Base-by-base conservation (phyloP, 2,113 vertebrate genomes). In the Verasper variegatus region DNA sequence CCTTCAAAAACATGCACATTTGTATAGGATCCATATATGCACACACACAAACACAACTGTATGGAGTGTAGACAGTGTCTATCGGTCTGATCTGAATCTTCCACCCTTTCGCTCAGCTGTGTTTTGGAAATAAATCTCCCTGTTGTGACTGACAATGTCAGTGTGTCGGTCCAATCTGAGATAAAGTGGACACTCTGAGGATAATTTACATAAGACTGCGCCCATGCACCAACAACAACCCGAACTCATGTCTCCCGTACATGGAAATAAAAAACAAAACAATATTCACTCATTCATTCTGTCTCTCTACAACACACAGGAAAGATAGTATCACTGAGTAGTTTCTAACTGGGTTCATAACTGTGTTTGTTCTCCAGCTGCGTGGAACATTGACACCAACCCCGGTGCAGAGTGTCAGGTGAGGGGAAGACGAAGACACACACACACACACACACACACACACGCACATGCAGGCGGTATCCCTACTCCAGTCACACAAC, bases 41-140 rank as follows among this genome's bases (percentile, higher is more conserved):
- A 27, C 23, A 78, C 31, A 65, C 20, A 47, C 47, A 52, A 26
- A 54, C 35, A 62, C 23, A 57, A 58, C 60, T n/a, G n/a, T 58
- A 67, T 17, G 20, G 17, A 21, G 5, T 55, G 4, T 17, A 66
- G 49, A 77, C 15, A 9, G 17, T 13, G 17, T 80, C 66, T 56
- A 13, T 78, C 47, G 2, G 63, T 67, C 73, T 87, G 62, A 79
- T 84, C 82, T 66, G 24, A 81, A 75, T 84, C 55, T 57, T 69
- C 72, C 61, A 47, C 64, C 80, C 63, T 45, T 80, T 62, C 81
- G 68, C 42, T 79, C 67, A 74, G 52, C 66, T 78, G 61, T 93
- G 86, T 93, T 94, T 88, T 90, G 91, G 74, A 91, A 93, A 94
- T 90, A 93, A 71, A 83, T 81, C n/a, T 57, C 69, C 11, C 51